Evolutionary conservation across 2,888 invertebrate genomes (phyloP).

Genomic region (Rotaria magnacalcarata): DNA sequence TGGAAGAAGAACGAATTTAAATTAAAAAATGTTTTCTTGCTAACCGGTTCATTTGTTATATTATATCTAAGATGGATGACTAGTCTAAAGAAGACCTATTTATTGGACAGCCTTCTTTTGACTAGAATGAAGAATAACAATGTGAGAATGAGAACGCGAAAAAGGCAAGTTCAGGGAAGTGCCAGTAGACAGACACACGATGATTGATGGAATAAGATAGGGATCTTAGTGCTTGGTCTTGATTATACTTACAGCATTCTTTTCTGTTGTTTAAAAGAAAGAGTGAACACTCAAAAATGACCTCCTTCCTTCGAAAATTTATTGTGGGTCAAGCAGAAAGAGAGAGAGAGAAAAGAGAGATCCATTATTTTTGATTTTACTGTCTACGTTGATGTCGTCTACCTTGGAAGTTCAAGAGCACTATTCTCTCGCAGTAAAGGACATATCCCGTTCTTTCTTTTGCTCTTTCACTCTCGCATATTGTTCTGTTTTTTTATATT

Average conservation of each 20-base stretch:
- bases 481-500: conserved; percentile 7
- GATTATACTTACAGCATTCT: conserved; percentile 29
- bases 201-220: conserved; percentile 11
- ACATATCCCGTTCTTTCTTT: conserved; percentile 1
- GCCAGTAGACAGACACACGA: conserved; percentile 2
- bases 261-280: conserved; percentile 1
- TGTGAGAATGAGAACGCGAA: neutral
- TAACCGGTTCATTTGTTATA: neutral
- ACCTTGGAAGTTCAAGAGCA: conserved; percentile 29
- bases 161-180: conserved; percentile 22
- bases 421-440: neutral
- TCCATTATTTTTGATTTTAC: conserved; percentile 31
- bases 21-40: neutral
- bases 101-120: neutral
- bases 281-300: neutral
- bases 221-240: neutral
- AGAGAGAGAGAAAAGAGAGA: neutral
- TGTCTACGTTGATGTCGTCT: conserved; percentile 25
- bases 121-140: conserved; percentile 1
- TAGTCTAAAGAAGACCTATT: conserved; percentile 19
- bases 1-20: neutral
- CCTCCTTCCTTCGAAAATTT: conserved; percentile 25
- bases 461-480: neutral
- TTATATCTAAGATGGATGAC: conserved; percentile 8
- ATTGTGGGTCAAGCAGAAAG: neutral